Conservation (phyloP, 2,113 vertebrate genomes). For the Bombycilla garrulus region DNA sequence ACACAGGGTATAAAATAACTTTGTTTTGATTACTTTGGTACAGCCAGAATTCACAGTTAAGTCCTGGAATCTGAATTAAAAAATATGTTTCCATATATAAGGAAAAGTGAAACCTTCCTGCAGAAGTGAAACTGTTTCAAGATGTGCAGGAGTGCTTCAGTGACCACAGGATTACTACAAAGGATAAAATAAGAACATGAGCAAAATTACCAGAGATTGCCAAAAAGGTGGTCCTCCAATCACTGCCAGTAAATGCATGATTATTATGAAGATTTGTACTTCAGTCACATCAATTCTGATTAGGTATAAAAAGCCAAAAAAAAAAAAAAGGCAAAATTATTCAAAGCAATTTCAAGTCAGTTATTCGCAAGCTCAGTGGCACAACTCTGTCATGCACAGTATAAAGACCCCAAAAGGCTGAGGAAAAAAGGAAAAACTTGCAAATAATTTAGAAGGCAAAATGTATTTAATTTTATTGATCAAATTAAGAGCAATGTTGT, state of each 20-base stretch:
- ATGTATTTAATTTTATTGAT: not conserved
- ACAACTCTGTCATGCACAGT: conserved; percentile 76
- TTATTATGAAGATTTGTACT: conserved; percentile 99
- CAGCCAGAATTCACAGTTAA: not conserved
- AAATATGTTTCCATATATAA: not conserved
- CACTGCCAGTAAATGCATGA: conserved; percentile 97
- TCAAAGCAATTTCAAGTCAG: conserved; percentile 69
- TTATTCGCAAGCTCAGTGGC: conserved; percentile 71
- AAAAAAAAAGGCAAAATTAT: conserved; percentile 77
- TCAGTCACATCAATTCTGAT: conserved; percentile 99
- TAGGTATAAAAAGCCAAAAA: conserved; percentile 78
- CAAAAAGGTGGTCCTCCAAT: conserved; percentile 97
- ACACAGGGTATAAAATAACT: not conserved
- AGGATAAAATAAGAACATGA: conserved; percentile 38
- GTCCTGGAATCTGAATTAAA: not conserved
- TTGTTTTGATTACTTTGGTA: not conserved
- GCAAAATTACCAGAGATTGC: conserved; percentile 93
- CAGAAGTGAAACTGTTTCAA: not conserved
- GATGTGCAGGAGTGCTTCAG: not conserved
- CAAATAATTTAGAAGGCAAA: conserved; percentile 29
- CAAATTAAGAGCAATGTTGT: not conserved
- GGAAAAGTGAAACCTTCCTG: not conserved
- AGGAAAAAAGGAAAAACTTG: not conserved
- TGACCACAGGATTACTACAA: not conserved
- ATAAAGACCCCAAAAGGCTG: conserved; percentile 2